Conservation (phyloP, 2,113 vertebrate species). For the Scomber colias region DNA sequence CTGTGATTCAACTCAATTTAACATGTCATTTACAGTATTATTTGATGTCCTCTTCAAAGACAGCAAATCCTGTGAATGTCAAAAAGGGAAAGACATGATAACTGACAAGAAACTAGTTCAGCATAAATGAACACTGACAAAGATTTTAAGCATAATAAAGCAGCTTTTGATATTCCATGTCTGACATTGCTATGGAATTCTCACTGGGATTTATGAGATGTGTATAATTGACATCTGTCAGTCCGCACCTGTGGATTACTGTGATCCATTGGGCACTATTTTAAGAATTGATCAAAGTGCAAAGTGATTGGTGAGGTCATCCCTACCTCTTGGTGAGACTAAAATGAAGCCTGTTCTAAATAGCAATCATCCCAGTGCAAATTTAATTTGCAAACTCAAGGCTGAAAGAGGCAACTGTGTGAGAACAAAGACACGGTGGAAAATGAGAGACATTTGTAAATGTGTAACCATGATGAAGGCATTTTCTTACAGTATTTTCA, state of each 20-base stretch:
- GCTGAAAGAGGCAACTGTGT: slow-evolving; percentile 4
- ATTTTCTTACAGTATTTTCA: slow-evolving; percentile 22
- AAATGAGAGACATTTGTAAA: slow-evolving; percentile 28
- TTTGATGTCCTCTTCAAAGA: slow-evolving; percentile 24
- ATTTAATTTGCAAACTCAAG: slow-evolving; percentile 14
- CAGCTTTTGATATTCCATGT: not conserved
- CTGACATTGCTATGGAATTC: not conserved
- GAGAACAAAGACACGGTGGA: not conserved
- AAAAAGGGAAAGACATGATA: not conserved
- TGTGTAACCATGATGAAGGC: not conserved
- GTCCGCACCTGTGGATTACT: slow-evolving; percentile 28
- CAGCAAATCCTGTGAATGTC: not conserved
- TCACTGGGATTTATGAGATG: not conserved
- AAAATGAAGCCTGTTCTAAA: slow-evolving; percentile 3
- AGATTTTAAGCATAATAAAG: slow-evolving; percentile 7
- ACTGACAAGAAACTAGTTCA: not conserved
- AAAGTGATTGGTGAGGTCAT: slow-evolving; percentile 9
- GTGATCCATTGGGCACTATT: not conserved
- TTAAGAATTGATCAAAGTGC: slow-evolving; percentile 38
- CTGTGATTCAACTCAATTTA: not conserved
- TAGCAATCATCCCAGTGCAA: not conserved
- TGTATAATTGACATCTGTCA: slow-evolving; percentile 33
- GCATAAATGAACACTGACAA: not conserved
- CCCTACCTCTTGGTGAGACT: not conserved
- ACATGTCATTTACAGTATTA: not conserved